These are phyloP conservation scores for Mesocentrotus franciscanus DNA, from an alignment of 53 echinoderm and acorn worm genomes.

Conservation along the genomic window DNA sequence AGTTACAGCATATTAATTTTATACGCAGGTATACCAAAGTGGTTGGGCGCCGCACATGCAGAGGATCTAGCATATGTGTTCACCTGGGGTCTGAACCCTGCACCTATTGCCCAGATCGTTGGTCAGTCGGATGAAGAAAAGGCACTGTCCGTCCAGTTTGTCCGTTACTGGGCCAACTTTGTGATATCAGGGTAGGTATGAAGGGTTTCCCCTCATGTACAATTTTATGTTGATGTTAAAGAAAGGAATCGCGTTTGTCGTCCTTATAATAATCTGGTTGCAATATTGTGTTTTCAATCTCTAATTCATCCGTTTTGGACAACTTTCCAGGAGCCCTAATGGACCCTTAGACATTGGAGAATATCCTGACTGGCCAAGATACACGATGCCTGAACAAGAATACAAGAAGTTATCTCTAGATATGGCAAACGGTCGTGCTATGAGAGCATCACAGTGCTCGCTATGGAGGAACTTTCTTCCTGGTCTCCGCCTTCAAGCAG, in stretches of 20 bases:
- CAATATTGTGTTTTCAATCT: neutral
- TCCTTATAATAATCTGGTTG: neutral
- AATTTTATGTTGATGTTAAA: too few relatives aligned
- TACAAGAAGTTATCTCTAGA: slow-evolving; percentile 67
- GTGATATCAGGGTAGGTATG: slow-evolving; percentile 71
- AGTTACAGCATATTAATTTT: neutral
- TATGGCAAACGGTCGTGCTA: slow-evolving; percentile 67
- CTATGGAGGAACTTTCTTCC: slow-evolving; percentile 56
- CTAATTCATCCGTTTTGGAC: neutral
- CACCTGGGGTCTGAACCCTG: slow-evolving; percentile 72
- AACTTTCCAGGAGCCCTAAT: slow-evolving; percentile 46
- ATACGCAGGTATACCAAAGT: slow-evolving; percentile 67
- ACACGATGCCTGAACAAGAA: slow-evolving; percentile 65
- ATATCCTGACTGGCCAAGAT: slow-evolving; percentile 65
- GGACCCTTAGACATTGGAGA: slow-evolving; percentile 15
- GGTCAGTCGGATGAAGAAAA: slow-evolving; percentile 70
- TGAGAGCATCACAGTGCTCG: slow-evolving; percentile 60
- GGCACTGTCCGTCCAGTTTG: slow-evolving; percentile 66
- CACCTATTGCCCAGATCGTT: slow-evolving; percentile 34
- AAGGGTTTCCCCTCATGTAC: neutral
- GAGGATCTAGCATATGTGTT: slow-evolving; percentile 82
- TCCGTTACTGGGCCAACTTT: slow-evolving; percentile 83
- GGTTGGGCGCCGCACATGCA: slow-evolving; percentile 80
- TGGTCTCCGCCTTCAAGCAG: slow-evolving; percentile 52
- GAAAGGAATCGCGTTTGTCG: neutral